phyloP scores from a whole-genome alignment of 2,113 vertebrate species.

The Aegypius monachus region DNA sequence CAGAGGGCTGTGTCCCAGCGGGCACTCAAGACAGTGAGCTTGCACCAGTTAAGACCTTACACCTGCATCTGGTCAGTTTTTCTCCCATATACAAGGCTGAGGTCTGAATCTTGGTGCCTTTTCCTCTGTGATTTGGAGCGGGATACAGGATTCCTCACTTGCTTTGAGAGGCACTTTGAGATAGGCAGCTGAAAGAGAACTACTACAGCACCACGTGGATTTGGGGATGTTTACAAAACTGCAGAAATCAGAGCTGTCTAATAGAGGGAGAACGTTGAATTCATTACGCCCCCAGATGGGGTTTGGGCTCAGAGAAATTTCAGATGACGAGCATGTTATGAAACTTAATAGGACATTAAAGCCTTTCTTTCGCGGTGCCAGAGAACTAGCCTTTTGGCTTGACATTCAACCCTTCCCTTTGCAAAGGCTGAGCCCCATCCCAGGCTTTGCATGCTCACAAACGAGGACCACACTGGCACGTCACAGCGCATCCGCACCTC shows the following conservation, averaged over 20 bases:
- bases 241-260: background rate
- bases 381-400: background rate
- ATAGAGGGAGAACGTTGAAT: background rate
- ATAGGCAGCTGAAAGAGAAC: background rate
- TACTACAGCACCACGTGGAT: background rate
- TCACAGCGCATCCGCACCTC: accelerated
- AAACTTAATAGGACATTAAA: background rate
- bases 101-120: background rate
- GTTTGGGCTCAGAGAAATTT: constrained; percentile 5
- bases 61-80: background rate
- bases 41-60: background rate
- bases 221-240: constrained; percentile 16
- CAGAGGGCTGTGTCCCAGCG: accelerated
- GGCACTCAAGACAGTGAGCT: background rate
- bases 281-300: background rate
- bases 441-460: background rate
- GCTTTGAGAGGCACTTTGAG: background rate
- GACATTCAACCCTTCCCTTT: background rate
- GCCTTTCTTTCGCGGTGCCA: background rate
- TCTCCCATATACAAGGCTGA: background rate
- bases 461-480: accelerated
- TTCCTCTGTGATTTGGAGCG: background rate
- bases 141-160: background rate
- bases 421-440: background rate
- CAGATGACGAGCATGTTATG: background rate